A percentile compares a stretch with the other conserved stretches of the same genome.
phyloP scores from a whole-genome alignment of 2,113 vertebrate species.

The Oreochromis aureus region DNA sequence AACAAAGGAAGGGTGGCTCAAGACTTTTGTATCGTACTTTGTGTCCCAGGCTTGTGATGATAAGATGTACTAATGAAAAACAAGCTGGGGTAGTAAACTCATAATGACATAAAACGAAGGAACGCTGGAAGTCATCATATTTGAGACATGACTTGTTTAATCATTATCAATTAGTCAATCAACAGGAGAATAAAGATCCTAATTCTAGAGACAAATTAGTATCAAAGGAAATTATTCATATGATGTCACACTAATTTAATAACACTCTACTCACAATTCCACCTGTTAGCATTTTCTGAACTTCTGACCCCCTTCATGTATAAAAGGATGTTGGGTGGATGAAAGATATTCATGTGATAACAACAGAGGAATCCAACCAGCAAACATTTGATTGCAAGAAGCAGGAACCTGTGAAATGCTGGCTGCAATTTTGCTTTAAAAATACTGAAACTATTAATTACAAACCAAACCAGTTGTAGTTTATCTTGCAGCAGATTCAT shows the following conservation, averaged over 20 bases:
- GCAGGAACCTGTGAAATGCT: background rate
- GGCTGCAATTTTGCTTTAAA: background rate
- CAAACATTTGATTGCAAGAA: background rate
- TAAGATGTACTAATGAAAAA: background rate
- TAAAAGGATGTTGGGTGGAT: background rate
- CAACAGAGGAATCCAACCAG: background rate
- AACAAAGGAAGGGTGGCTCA: background rate
- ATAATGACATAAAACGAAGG: background rate
- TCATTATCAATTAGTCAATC: background rate
- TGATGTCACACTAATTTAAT: background rate
- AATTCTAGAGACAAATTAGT: rapidly evolving
- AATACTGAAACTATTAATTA: background rate
- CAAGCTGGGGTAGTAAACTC: background rate
- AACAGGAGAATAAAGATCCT: background rate
- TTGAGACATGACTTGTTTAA: background rate
- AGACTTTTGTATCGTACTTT: background rate
- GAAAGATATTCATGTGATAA: background rate
- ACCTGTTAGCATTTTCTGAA: background rate
- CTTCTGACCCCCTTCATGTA: background rate
- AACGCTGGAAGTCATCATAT: background rate
- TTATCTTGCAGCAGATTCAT: background rate
- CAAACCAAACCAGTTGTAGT: background rate
- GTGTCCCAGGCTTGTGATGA: background rate
- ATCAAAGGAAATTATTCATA: background rate
- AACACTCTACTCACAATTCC: rapidly evolving